Percentiles rank a stretch among this genome's conserved stretches.
Conservation (phyloP, 2,797 vertebrate species). For the Ficedula albicollis region DNA sequence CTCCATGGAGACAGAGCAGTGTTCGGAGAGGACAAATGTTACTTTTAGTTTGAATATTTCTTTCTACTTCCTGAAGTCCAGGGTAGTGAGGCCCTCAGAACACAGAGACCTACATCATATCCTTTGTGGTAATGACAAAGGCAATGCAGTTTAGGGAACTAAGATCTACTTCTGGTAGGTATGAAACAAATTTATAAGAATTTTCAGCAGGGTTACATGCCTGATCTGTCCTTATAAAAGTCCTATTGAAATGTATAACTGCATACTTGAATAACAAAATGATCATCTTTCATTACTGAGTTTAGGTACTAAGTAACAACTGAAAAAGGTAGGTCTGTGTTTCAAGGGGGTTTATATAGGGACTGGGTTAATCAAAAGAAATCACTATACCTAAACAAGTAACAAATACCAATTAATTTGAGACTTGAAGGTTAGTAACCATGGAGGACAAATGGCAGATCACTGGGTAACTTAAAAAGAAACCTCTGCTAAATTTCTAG, state of each 20-base stretch:
- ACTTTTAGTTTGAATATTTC: not conserved
- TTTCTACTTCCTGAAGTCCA: not conserved
- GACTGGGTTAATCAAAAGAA: not conserved
- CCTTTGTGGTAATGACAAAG: not conserved
- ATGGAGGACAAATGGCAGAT: not conserved
- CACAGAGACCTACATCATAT: not conserved
- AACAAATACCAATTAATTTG: not conserved
- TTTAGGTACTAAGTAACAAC: not conserved
- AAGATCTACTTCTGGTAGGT: not conserved
- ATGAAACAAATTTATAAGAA: not conserved
- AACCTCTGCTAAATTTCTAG: not conserved
- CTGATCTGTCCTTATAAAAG: not conserved
- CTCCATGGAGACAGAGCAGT: slow-evolving; percentile 58
- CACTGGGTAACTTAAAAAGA: not conserved
- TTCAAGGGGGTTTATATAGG: not conserved
- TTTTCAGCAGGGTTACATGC: not conserved
- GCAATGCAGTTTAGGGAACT: not conserved
- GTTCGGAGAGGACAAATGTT: slow-evolving; percentile 17
- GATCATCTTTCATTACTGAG: not conserved
- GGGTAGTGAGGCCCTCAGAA: not conserved
- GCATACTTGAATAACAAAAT: not conserved
- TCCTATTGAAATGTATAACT: not conserved
- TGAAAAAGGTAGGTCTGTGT: not conserved
- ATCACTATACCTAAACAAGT: not conserved
- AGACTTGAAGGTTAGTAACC: not conserved